Evolutionary conservation across 2,797 vertebrate species (phyloP).

Genomic region (Rallus crepitans): DNA sequence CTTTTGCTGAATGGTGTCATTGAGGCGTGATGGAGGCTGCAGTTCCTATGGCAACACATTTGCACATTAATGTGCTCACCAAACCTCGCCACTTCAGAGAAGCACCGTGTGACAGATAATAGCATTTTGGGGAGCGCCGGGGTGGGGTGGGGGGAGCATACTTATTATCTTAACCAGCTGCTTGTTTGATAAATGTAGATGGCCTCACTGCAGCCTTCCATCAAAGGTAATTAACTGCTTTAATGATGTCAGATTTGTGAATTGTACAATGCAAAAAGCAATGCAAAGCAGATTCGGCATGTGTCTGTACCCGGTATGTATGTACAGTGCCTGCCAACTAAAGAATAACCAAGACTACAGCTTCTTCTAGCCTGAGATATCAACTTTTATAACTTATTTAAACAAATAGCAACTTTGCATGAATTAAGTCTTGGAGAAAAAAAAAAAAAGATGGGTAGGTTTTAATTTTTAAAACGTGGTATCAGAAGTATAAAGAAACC

Average conservation of each 20-base stretch:
- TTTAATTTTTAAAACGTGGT: slow-evolving; percentile 58
- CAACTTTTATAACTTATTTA: slow-evolving; percentile 89
- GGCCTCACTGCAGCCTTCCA: slow-evolving; percentile 63
- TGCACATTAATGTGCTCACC: slow-evolving; percentile 65
- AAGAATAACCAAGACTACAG: slow-evolving; percentile 82
- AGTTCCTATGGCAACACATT: slow-evolving; percentile 76
- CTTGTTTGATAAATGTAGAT: slow-evolving; percentile 66
- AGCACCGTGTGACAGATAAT: slow-evolving; percentile 52
- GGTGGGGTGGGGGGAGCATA: neutral
- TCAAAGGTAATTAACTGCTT: slow-evolving; percentile 78
- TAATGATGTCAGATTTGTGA: slow-evolving; percentile 86
- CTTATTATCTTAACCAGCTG: slow-evolving; percentile 61
- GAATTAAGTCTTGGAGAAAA: slow-evolving; percentile 83
- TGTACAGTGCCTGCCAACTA: slow-evolving; percentile 90
- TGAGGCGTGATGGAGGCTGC: slow-evolving; percentile 77
- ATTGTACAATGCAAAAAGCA: slow-evolving; percentile 92
- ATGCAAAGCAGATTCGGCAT: slow-evolving; percentile 90
- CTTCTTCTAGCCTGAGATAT: slow-evolving; percentile 89
- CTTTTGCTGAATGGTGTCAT: slow-evolving; percentile 86
- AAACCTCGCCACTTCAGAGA: slow-evolving; percentile 60
- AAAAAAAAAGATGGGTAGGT: slow-evolving; percentile 76
- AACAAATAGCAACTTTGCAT: slow-evolving; percentile 91
- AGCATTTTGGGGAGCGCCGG: slow-evolving; percentile 20
- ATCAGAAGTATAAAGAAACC: slow-evolving; percentile 15
- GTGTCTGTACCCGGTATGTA: slow-evolving; percentile 89